Base-by-base conservation (phyloP, 2,888 invertebrate species). In the Melanostoma mellinum region DNA sequence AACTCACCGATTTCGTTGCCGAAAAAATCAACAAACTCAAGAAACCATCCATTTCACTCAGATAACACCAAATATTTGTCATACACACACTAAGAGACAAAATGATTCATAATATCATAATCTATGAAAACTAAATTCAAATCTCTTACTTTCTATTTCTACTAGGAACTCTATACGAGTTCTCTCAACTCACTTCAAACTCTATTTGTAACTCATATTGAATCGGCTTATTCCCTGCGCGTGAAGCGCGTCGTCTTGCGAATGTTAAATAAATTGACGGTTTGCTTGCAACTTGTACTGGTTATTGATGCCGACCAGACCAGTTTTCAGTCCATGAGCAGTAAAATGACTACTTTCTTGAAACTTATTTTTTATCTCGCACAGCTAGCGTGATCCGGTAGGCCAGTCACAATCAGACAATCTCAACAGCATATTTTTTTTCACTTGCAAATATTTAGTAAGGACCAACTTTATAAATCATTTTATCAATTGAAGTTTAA, bases 61-160 rank as follows among this genome's bases (percentile, higher is more conserved):
- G 10, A 46, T 4, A n/a, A 4, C 44, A 35, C 44, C 36, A 61
- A 61, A 46, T 61, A 3, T 35, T 61, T 9, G 6, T 2, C 9
- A 44, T 60, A 6, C 44, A 44, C 42, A 60, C 4, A 35, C 46
- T 46, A 2, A 60, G 6, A 38, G 38, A 42, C 9, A 55, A 65
- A 71, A n/a, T 56, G 55, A 36, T 38, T 35, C 73, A 46, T 42
- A 42, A 6, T 20, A 61, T n/a, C n/a, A n/a, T 20, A 20, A 53
- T 69, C 40, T 32, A 53, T 46, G 38, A 58, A 68, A 68, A 68
- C 44, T 46, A 67, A 61, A 77, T 81, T 68, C 61, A 72, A 78
- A 73, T 82, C 68, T 58, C 30, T 65, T 73, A 82, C 82, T 82
- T 82, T 82, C 82, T 82, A 82, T 82, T 78, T 73, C 73, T 46